Conservation (phyloP, 2,797 vertebrate species). For the Neopelma chrysocephalum region DNA sequence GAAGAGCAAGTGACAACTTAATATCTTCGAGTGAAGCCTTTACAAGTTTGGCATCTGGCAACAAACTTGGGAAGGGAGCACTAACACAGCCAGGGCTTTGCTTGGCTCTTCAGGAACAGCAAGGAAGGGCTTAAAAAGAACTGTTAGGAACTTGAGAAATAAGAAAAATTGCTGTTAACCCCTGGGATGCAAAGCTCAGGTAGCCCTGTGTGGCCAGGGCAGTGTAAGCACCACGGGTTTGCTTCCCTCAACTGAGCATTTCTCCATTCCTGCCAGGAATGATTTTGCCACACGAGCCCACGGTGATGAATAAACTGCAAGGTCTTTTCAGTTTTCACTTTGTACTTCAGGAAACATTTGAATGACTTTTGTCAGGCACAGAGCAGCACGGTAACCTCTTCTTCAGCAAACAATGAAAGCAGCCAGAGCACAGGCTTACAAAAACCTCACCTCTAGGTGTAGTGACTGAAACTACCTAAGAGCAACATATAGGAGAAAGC, state of each 20-base stretch:
- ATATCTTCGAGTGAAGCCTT: not conserved
- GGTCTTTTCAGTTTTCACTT: not conserved
- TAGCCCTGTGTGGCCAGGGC: not conserved
- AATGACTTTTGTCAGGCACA: not conserved
- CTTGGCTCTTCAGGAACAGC: not conserved
- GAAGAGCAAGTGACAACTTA: not conserved
- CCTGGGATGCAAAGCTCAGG: not conserved
- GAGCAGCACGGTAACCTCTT: not conserved
- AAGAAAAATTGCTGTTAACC: not conserved
- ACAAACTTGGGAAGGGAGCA: not conserved
- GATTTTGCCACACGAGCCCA: not conserved
- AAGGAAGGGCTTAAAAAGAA: not conserved
- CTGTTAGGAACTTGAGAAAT: not conserved
- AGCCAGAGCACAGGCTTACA: not conserved
- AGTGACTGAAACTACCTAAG: not conserved
- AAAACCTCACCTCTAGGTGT: not conserved
- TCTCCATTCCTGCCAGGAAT: not conserved
- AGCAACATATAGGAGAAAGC: not conserved
- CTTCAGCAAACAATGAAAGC: not conserved
- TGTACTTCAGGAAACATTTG: not conserved
- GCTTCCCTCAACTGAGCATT: not conserved
- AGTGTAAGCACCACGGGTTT: accelerated
- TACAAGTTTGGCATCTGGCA: not conserved
- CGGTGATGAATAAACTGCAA: accelerated
- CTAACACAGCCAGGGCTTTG: not conserved